These are phyloP conservation scores for Peromyscus californicus DNA, from an alignment of 2,113 vertebrate genomes.

Conservation along the genomic window DNA sequence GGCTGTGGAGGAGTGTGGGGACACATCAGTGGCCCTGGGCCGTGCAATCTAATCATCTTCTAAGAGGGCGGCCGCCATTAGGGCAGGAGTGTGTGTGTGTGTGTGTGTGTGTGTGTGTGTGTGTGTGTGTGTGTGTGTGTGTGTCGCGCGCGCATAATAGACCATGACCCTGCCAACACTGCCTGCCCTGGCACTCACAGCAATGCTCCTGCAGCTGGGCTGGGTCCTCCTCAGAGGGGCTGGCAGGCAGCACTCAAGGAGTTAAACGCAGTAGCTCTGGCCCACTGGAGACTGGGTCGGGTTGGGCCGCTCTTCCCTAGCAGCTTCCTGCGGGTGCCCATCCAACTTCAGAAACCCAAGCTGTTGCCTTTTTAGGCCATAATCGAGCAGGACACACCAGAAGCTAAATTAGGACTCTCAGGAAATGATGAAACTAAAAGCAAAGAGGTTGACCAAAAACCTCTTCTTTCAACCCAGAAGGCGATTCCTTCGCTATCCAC, in stretches of 20 bases:
- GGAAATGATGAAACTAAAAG: conserved; percentile 89
- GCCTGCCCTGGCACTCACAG: background rate
- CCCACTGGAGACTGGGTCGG: conserved; percentile 75
- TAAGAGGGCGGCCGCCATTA: rapidly evolving
- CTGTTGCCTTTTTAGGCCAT: conserved; percentile 91
- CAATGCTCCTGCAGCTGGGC: no score
- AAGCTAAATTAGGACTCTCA: conserved; percentile 87
- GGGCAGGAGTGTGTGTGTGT: background rate
- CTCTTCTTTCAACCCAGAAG: conserved; percentile 77
- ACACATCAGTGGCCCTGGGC: background rate
- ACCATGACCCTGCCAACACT: no score
- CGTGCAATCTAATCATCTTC: background rate
- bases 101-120: background rate
- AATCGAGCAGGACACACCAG: conserved; percentile 86
- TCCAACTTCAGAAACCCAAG: conserved; percentile 86
- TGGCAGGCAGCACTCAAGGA: conserved; percentile 52
- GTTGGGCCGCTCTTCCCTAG: conserved; percentile 71
- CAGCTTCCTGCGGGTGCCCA: conserved; percentile 86
- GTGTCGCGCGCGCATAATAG: no score
- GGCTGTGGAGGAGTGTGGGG: background rate
- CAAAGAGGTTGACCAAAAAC: conserved; percentile 85
- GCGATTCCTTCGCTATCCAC: conserved; percentile 57
- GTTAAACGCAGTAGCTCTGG: conserved; percentile 62
- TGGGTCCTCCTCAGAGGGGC: background rate
- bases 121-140: no score